A percentile compares a stretch with the other conserved stretches of the same genome.
Evolutionary conservation across 2,113 vertebrate species (phyloP).

Genomic region (Procavia capensis): DNA sequence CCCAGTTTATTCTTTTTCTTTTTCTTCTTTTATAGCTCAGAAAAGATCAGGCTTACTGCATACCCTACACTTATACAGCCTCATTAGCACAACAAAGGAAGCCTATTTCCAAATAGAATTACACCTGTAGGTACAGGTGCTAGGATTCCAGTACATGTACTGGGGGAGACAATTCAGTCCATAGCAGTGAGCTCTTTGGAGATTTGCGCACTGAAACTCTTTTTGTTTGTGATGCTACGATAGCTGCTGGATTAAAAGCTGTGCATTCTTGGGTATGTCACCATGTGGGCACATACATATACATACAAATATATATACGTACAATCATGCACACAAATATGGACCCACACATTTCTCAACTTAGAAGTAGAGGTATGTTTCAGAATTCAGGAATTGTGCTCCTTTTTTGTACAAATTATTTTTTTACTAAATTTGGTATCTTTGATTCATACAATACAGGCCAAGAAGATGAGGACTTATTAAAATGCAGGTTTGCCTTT

Average conservation of each 20-base stretch:
- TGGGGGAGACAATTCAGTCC: no score
- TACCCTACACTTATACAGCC: no score
- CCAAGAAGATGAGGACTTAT: conserved; percentile 76
- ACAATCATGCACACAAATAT: accelerated
- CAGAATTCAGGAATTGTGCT: not conserved
- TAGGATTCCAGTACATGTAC: no score
- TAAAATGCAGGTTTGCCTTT: conserved; percentile 67
- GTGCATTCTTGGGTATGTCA: accelerated
- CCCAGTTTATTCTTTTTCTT: no score
- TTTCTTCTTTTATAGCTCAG: no score
- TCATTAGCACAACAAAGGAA: no score
- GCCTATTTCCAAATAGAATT: no score
- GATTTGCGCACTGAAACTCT: accelerated
- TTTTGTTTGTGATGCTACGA: not conserved
- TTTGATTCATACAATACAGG: conserved; percentile 80
- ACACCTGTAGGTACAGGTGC: no score
- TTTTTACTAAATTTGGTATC: conserved; percentile 79
- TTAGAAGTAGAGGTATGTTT: not conserved
- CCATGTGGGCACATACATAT: not conserved
- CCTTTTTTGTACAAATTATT: conserved; percentile 44
- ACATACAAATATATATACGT: accelerated
- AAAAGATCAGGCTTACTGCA: no score
- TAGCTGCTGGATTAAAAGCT: not conserved
- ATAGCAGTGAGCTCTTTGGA: not conserved
- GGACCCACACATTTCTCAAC: accelerated